Base-by-base conservation (phyloP, 2,888 invertebrate genomes). In the Antheraea yamamai region DNA sequence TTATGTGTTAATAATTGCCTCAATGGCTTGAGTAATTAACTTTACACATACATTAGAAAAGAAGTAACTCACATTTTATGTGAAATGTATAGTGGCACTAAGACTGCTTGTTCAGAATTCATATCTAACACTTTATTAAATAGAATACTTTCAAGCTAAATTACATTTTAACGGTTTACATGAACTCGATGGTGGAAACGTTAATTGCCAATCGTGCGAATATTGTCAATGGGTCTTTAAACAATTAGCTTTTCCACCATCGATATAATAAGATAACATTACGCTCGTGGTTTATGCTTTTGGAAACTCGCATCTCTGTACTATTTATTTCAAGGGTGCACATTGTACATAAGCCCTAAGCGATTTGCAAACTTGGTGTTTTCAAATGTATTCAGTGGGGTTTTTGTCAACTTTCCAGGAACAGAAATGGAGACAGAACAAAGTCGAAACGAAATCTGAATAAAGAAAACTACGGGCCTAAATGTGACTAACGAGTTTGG, bases 371-470 rank as follows among this genome's bases (percentile, higher is more conserved):
- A 26, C 30, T 68, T 51, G 68, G n/a, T 39, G 20, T 20, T 14
- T 51, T 47, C 6, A 58, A 58, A 39, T 20, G 47, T 61, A 55
- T 74, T 74, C 52, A 71, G 23, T 35, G 58, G n/a, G 20, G 39
- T 74, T 74, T 83, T 83, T 81, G 78, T 85, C 82, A 82, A 87
- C 55, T 66, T 94, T 94, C 81, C 94, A 94, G 94, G 94, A 94
- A 81, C 94, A 93, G 87, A 94, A 94, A 85, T 94, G 94, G 94
- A 88, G 94, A 85, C 93, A 92, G 85, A 93, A 91, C 87, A 94
- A 93, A 89, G 83, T 87, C 84, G 94, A 94, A 85, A 83, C 87
- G 78, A 93, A 93, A 88, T 85, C 88, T 76, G 91, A 92, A 76
- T 92, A 88, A 88, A 78, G 80, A 81, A 26, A 72, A 51, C 30